Evolutionary conservation across 2,888 invertebrate genomes (phyloP), one percentile per base, ranked within the genome.

Genomic region (Hypomecis atomaria): DNA sequence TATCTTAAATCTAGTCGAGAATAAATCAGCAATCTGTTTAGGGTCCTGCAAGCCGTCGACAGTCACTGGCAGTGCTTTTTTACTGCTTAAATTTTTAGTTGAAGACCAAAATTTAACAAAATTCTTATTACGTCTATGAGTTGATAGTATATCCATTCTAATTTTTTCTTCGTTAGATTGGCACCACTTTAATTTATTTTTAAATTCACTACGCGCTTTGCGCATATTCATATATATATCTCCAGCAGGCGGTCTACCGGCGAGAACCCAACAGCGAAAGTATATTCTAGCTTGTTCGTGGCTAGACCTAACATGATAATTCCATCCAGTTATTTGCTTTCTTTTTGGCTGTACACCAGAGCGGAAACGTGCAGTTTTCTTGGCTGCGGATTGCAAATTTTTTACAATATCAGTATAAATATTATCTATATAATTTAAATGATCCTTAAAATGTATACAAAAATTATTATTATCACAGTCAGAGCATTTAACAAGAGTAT

Each of bases 401-500:
- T 4, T 34, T 7, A 48, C 48, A 4, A 48, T 48, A 48, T 10
- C 10, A 10, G n/a, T n/a, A 5, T 48, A 48, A 47, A 47, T 47
- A 33, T 47, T 47, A 33, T 47, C 33, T 23, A 47, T 23, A 47
- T 8, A 47, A 7, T 33, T 7, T 47, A 47, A 33, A 47, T 47
- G 47, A 10, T 47, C 47, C 5, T 11, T 43, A 43, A 11, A 43
- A 43, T 43, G n/a, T 11, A n/a, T 43, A 11, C 43, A 43, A 4
- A 43, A 11, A 43, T 43, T 43, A 43, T 47, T 47, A 47, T 47
- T 47, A 47, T 33, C 47, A 47, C 47, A 47, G 47, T 47, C 33
- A 47, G 47, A 33, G 33, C 47, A 47, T 33, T 33, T 47, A 33
- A 47, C 2, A 47, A 9, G 8, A 33, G 47, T 47, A n/a, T 47